Percentiles rank a stretch among this genome's conserved stretches.
Conservation (phyloP, 2,797 vertebrate species). For the Numenius phaeopus region DNA sequence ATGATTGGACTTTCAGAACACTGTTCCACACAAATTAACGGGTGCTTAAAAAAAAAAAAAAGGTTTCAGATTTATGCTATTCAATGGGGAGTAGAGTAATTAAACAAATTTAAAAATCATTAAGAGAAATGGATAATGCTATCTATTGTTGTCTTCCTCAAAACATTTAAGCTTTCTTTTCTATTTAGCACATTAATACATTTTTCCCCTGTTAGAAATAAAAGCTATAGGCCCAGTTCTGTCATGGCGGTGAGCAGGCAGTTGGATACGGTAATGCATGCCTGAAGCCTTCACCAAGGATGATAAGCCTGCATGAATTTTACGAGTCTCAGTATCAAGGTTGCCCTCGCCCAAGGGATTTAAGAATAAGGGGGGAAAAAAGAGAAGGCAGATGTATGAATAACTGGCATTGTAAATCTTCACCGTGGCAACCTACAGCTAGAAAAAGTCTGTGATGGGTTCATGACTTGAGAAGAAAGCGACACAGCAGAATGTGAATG, state of each 20-base stretch:
- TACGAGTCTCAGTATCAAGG: constrained; percentile 91
- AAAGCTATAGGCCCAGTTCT: constrained; percentile 82
- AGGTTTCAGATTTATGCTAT: constrained; percentile 24
- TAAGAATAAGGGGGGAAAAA: constrained; percentile 82
- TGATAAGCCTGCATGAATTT: constrained; percentile 91
- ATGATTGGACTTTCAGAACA: constrained; percentile 47
- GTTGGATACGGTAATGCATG: constrained; percentile 80
- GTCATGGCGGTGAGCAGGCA: constrained; percentile 81
- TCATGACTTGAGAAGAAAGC: constrained; percentile 89
- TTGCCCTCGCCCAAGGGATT: constrained; percentile 89
- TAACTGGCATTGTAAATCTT: constrained; percentile 94
- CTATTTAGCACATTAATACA: constrained; percentile 59
- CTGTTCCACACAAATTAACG: constrained; percentile 31
- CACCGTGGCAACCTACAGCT: constrained; percentile 92
- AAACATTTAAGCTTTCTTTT: constrained; percentile 34
- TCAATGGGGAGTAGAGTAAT: constrained; percentile 33
- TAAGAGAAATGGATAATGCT: constrained; percentile 24
- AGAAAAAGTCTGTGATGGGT: constrained; percentile 90
- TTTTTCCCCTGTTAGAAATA: constrained; percentile 62
- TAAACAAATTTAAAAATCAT: constrained; percentile 63
- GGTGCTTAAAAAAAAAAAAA: background rate
- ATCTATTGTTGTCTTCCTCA: background rate
- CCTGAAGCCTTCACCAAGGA: constrained; percentile 88
- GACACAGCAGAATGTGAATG: constrained; percentile 86
- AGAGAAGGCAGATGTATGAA: constrained; percentile 89